Evolutionary conservation across 2,797 vertebrate species (phyloP).

Genomic region (Syndactyla subalaris): DNA sequence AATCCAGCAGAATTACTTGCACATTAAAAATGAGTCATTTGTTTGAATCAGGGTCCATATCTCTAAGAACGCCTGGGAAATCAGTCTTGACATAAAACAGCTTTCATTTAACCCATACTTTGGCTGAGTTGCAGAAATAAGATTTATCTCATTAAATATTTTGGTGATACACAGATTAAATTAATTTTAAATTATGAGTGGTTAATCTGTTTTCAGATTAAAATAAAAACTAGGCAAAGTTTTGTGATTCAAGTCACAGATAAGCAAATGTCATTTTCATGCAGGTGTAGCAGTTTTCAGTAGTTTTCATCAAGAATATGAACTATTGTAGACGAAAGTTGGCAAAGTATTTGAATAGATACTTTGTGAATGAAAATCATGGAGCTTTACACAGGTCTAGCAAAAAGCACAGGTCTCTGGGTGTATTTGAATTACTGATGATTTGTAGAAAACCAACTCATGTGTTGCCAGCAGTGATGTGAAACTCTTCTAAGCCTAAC

Average conservation of each 20-base stretch:
- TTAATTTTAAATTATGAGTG: background rate
- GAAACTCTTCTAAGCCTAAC: background rate
- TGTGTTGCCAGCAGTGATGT: background rate
- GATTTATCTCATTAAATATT: background rate
- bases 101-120: conserved; percentile 7
- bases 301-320: background rate
- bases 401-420: background rate
- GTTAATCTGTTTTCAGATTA: background rate
- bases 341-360: background rate
- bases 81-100: background rate
- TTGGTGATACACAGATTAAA: background rate
- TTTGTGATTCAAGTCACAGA: background rate
- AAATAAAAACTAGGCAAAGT: background rate
- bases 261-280: background rate
- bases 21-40: conserved; percentile 36
- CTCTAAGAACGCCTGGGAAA: background rate
- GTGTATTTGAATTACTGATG: background rate
- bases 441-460: background rate
- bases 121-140: background rate
- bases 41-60: conserved; percentile 30
- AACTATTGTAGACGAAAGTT: background rate
- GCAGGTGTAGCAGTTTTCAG: background rate
- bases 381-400: background rate
- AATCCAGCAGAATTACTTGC: conserved; percentile 17
- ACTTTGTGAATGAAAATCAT: background rate